Percentiles rank a stretch among this genome's conserved stretches.
Evolutionary conservation across 2,113 vertebrate species (phyloP).

Genomic region (Vicugna pacos): DNA sequence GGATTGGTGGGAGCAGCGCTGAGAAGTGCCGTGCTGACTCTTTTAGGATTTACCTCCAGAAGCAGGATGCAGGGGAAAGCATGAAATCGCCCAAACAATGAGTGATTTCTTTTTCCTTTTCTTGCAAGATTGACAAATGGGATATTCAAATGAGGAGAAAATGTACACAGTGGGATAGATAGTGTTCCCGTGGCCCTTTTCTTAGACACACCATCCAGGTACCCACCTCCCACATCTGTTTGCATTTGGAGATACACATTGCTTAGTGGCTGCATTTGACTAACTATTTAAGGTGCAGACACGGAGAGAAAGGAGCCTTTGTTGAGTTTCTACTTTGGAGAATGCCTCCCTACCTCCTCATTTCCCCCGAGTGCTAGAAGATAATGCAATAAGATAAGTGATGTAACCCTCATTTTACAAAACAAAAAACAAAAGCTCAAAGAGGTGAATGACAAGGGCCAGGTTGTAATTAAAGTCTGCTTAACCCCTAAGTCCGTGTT

Average conservation of each 20-base stretch:
- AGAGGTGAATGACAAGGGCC: neutral
- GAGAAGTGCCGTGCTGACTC: constrained; percentile 84
- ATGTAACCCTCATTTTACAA: neutral
- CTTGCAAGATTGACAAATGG: constrained; percentile 80
- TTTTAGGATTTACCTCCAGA: constrained; percentile 86
- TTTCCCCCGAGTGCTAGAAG: neutral
- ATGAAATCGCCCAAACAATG: constrained; percentile 85
- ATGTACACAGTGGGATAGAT: constrained; percentile 49
- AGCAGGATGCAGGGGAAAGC: constrained; percentile 75
- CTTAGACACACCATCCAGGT: neutral
- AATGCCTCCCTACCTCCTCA: neutral
- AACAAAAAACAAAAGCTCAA: neutral
- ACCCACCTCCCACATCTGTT: neutral
- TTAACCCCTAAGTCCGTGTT: neutral
- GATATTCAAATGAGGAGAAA: constrained; percentile 82
- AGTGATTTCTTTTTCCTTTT: constrained; percentile 61
- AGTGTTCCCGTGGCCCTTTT: neutral
- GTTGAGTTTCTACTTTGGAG: neutral
- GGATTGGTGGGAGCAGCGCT: constrained; percentile 81
- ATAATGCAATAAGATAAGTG: neutral
- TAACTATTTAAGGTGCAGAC: neutral
- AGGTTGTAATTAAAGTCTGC: neutral
- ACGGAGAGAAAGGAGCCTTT: neutral
- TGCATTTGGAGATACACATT: constrained; percentile 68
- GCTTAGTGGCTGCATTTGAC: constrained; percentile 63